These are phyloP conservation scores for Agrochola litura DNA, from an alignment of 2,888 invertebrate genomes.

Conservation along the genomic window DNA sequence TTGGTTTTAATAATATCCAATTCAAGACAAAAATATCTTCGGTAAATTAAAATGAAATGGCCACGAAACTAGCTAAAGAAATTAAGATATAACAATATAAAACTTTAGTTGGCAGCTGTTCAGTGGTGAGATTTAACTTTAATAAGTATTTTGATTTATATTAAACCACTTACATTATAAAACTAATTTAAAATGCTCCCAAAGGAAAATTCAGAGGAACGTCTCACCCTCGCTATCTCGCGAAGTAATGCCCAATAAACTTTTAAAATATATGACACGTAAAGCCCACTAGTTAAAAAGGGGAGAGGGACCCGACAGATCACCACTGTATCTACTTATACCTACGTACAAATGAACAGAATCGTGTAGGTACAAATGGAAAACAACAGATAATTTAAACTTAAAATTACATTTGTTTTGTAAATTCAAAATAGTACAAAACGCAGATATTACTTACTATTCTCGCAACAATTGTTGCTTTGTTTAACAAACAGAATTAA, in stretches of 20 bases:
- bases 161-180: conserved; percentile 57
- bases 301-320: conserved; percentile 54
- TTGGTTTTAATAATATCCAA: conserved; percentile 2
- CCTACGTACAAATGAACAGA: neutral
- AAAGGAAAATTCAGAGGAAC: conserved; percentile 43
- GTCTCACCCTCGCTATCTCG: conserved; percentile 57
- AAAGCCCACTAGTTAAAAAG: conserved; percentile 62
- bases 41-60: conserved; percentile 5
- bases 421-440: conserved; percentile 8
- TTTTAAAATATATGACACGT: conserved; percentile 69
- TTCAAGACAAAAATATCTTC: neutral
- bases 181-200: conserved; percentile 60
- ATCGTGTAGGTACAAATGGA: conserved; percentile 9
- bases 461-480: conserved; percentile 13
- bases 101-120: conserved; percentile 54
- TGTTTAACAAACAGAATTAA: conserved; percentile 44
- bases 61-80: conserved; percentile 15
- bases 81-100: conserved; percentile 32
- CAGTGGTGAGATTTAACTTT: conserved; percentile 55
- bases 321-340: conserved; percentile 24
- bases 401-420: conserved; percentile 19
- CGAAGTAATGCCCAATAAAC: conserved; percentile 63
- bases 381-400: conserved; percentile 17
- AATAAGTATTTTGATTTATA: conserved; percentile 64
- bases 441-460: conserved; percentile 25